These are phyloP conservation scores for Tenodera sinensis DNA, from an alignment of 2,888 invertebrate genomes.

Conservation along the genomic window DNA sequence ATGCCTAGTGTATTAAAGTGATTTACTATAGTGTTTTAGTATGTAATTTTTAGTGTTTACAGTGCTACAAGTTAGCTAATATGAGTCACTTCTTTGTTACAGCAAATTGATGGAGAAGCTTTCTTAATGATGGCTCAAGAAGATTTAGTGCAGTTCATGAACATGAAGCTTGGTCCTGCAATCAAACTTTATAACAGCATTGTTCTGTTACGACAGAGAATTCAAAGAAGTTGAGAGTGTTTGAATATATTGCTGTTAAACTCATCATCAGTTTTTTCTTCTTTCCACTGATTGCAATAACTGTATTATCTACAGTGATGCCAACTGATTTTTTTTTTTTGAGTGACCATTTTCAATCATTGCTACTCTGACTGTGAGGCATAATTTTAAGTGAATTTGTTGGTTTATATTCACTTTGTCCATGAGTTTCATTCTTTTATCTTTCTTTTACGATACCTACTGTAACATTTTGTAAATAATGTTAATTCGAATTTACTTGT, in stretches of 20 bases:
- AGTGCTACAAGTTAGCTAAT: not conserved
- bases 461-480: not conserved
- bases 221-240: conserved; percentile 1
- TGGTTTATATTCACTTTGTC: not conserved
- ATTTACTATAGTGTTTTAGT: not conserved
- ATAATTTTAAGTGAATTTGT: not conserved
- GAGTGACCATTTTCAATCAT: not conserved
- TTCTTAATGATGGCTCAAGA: conserved; percentile 77
- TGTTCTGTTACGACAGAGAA: conserved; percentile 51
- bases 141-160: conserved; percentile 71
- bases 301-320: not conserved
- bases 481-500: not conserved
- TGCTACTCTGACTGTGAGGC: not conserved
- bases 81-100: conserved; percentile 32
- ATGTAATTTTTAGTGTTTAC: not conserved
- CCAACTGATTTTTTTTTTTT: not conserved
- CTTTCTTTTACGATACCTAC: not conserved
- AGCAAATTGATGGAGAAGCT: conserved; percentile 78
- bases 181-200: conserved; percentile 76
- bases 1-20: too few species aligned
- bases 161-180: conserved; percentile 79
- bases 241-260: not conserved
- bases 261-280: not conserved
- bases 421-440: not conserved
- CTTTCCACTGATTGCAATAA: not conserved